Evolutionary conservation across 2,113 vertebrate genomes (phyloP).

Genomic region (Tragelaphus imberbis): DNA sequence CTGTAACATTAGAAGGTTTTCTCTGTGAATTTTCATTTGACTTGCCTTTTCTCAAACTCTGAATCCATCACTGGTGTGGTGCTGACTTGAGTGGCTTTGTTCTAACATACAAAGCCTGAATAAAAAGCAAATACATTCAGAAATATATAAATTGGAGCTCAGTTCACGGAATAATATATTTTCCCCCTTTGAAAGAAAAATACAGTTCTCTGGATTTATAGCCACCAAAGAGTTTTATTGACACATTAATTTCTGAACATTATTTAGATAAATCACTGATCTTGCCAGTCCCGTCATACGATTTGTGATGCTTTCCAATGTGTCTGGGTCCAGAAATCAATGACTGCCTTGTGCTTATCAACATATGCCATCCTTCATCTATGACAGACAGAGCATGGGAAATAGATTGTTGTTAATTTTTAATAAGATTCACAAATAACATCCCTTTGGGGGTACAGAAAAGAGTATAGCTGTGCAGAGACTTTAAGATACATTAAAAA

Average conservation of each 20-base stretch:
- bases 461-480: constrained; percentile 7
- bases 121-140: not conserved
- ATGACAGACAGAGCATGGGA: constrained; percentile 37
- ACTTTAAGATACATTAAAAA: constrained; percentile 61
- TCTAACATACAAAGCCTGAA: not conserved
- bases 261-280: constrained; percentile 45
- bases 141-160: not conserved
- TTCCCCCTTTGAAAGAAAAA: not conserved
- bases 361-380: constrained; percentile 32
- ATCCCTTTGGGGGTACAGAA: constrained; percentile 24
- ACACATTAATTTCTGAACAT: not conserved
- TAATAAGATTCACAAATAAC: constrained; percentile 67
- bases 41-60: not conserved
- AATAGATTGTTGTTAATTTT: constrained; percentile 63
- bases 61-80: not conserved
- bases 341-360: constrained; percentile 39
- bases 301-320: constrained; percentile 26
- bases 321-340: constrained; percentile 42
- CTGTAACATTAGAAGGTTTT: not conserved
- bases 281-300: not conserved
- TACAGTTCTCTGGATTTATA: constrained; percentile 24
- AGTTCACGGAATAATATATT: not conserved
- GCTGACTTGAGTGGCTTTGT: not conserved
- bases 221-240: constrained; percentile 10
- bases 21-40: not conserved